A percentile compares a stretch with the other conserved stretches of the same genome.
Evolutionary conservation across 1,140 invertebrate species (phyloP).

Genomic region (Protaetia brevitarsis): DNA sequence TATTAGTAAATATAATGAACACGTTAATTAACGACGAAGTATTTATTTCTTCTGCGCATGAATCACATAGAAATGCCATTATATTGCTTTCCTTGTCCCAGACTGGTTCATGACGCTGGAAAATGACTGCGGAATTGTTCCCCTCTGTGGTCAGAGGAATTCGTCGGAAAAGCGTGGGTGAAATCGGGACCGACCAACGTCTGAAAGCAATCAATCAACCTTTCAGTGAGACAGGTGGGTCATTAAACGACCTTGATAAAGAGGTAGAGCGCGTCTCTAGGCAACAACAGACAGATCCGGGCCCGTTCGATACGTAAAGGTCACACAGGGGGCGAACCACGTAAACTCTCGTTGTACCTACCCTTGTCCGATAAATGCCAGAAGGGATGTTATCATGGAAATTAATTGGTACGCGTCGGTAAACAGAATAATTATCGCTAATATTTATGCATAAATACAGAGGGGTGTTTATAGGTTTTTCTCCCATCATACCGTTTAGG

Average conservation of each 20-base stretch:
- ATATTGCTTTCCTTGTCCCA: too few species aligned
- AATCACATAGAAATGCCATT: too few species aligned
- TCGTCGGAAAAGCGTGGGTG: background rate
- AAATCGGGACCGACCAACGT: background rate
- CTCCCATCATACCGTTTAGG: too few species aligned
- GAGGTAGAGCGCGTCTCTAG: constrained; percentile 15
- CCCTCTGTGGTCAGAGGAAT: too few species aligned
- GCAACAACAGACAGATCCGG: constrained; percentile 16
- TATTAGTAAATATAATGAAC: too few species aligned
- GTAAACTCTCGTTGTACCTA: background rate
- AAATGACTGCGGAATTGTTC: too few species aligned
- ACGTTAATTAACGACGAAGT: too few species aligned
- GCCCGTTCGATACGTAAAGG: constrained; percentile 16
- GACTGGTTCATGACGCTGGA: too few species aligned
- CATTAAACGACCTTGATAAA: constrained; percentile 21
- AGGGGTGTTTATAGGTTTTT: too few species aligned
- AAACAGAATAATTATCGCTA: too few species aligned
- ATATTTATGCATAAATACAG: too few species aligned
- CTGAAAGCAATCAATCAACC: constrained; percentile 18
- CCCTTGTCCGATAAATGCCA: constrained; percentile 8
- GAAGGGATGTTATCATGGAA: background rate
- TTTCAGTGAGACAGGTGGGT: constrained; percentile 15
- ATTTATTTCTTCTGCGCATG: too few species aligned
- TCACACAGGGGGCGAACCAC: constrained; percentile 13
- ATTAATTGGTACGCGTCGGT: background rate